Conservation (phyloP, 1,140 invertebrate species). For the Scylla paramamosain region DNA sequence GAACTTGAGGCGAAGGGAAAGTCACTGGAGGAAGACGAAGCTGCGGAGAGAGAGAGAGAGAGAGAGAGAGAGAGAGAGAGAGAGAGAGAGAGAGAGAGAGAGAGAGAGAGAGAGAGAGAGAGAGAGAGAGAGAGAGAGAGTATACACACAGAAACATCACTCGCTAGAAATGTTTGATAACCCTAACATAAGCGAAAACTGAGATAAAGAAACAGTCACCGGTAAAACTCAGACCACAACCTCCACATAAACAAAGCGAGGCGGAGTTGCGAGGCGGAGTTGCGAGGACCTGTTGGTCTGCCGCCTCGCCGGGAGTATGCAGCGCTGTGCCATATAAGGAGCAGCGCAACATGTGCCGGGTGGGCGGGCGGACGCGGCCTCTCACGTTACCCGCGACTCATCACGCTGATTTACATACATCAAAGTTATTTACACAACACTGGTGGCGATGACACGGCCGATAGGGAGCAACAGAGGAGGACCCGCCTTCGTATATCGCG, state of each 20-base stretch:
- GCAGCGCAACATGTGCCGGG: neutral
- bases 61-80: neutral
- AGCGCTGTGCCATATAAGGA: neutral
- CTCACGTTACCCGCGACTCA: neutral
- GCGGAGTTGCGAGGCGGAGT: too few species aligned
- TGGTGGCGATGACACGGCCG: neutral
- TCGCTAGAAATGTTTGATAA: too few species aligned
- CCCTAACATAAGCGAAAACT: too few species aligned
- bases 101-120: conserved; percentile 10
- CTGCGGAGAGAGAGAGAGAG: neutral
- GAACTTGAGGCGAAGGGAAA: neutral
- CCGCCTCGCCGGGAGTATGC: neutral
- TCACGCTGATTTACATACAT: conserved; percentile 23
- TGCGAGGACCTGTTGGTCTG: too few species aligned
- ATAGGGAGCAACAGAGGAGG: neutral
- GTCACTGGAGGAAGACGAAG: neutral
- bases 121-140: neutral
- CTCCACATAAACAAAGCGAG: too few species aligned
- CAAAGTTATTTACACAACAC: conserved; percentile 5
- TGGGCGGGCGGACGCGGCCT: neutral
- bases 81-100: conserved; percentile 36
- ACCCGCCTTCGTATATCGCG: neutral
- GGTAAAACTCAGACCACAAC: too few species aligned
- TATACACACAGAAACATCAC: too few species aligned
- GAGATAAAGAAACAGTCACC: too few species aligned